Evolutionary conservation across 2,888 invertebrate species (phyloP).

Genomic region (Drosophila anomalipes): DNA sequence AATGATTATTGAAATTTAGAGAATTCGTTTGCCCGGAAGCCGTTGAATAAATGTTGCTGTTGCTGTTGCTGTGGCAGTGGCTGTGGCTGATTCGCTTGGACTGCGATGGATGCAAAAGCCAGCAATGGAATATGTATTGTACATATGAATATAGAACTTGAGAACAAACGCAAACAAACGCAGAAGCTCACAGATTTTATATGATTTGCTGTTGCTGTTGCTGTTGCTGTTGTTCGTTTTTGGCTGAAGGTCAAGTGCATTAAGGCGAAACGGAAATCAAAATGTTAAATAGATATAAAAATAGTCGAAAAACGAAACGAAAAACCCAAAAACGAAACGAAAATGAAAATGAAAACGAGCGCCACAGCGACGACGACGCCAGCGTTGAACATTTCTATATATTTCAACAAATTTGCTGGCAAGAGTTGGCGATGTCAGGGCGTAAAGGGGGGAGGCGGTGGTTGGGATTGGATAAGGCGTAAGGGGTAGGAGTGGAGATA

Average conservation of each 20-base stretch:
- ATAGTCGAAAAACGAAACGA: constrained; percentile 52
- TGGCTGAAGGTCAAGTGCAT: constrained; percentile 78
- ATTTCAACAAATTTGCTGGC: constrained; percentile 20
- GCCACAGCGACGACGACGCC: constrained; percentile 20
- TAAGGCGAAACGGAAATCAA: constrained; percentile 80
- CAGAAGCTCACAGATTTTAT: constrained; percentile 17
- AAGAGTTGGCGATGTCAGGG: neutral
- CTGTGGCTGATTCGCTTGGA: constrained; percentile 40
- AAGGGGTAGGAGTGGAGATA: neutral
- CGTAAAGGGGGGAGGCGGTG: neutral
- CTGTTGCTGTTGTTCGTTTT: constrained; percentile 16
- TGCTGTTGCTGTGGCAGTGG: neutral
- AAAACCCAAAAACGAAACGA: constrained; percentile 31
- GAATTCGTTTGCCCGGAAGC: constrained; percentile 31
- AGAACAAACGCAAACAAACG: constrained; percentile 19
- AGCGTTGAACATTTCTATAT: constrained; percentile 33
- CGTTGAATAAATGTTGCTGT: constrained; percentile 7
- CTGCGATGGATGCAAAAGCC: constrained; percentile 23
- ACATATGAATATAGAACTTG: constrained; percentile 33
- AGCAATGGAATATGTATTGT: constrained; percentile 10
- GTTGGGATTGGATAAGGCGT: neutral
- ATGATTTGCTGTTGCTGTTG: constrained; percentile 14
- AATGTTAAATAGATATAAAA: constrained; percentile 71
- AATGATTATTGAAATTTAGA: constrained; percentile 1
- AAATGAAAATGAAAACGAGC: constrained; percentile 35